Conservation (phyloP, 2,888 invertebrate species). For the Mycalesis mineus region DNA sequence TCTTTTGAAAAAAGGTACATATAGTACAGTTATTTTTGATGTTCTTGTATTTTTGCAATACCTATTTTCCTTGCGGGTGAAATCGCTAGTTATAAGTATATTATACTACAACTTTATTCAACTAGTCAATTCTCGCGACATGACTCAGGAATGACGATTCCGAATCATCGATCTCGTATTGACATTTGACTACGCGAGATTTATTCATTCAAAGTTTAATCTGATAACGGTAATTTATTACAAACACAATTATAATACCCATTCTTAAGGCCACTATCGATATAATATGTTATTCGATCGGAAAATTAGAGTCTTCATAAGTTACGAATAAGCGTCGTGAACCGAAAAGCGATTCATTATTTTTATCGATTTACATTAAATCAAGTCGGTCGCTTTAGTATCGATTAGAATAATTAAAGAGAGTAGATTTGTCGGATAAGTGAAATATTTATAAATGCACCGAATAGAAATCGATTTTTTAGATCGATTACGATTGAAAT, state of each 20-base stretch:
- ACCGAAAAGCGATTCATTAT: slow-evolving; percentile 48
- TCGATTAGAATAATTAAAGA: slow-evolving; percentile 45
- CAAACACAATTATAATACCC: slow-evolving; percentile 7
- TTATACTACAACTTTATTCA: too few species aligned
- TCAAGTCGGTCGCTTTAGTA: slow-evolving; percentile 55
- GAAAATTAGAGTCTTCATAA: slow-evolving; percentile 27
- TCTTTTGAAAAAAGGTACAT: too few species aligned
- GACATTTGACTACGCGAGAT: slow-evolving; percentile 9
- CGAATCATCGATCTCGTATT: background rate
- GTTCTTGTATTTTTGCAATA: too few species aligned
- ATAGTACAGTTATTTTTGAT: too few species aligned
- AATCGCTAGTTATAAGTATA: too few species aligned
- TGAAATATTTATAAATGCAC: slow-evolving; percentile 22
- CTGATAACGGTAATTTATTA: slow-evolving; percentile 16
- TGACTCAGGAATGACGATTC: background rate
- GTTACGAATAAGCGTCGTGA: slow-evolving; percentile 38
- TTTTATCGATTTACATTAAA: slow-evolving; percentile 58
- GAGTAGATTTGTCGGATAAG: slow-evolving; percentile 56
- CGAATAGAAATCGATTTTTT: slow-evolving; percentile 44
- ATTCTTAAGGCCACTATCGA: slow-evolving; percentile 1
- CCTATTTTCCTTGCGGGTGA: too few species aligned
- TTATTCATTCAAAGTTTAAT: slow-evolving; percentile 6
- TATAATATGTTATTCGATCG: slow-evolving; percentile 24
- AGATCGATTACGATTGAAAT: slow-evolving; percentile 51
- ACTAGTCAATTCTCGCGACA: too few species aligned